Evolutionary conservation across 2,797 vertebrate species (phyloP).

Genomic region (Gambelia wislizenii): DNA sequence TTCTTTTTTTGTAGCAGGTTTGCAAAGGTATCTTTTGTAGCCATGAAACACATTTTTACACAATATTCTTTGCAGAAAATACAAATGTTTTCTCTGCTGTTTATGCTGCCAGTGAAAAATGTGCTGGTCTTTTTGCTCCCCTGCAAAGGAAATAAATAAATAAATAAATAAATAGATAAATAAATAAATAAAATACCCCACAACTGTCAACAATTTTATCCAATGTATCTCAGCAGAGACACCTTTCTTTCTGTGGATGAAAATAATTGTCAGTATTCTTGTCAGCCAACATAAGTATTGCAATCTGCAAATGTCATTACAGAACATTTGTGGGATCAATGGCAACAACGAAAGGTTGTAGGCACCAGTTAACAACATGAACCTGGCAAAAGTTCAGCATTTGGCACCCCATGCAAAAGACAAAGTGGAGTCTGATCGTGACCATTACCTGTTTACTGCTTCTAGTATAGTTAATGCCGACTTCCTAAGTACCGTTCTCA

Average conservation of each 20-base stretch:
- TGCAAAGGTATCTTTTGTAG: no score
- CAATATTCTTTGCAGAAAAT: neutral
- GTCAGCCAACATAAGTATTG: neutral
- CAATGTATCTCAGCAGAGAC: no score
- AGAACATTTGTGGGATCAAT: neutral
- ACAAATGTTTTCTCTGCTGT: neutral
- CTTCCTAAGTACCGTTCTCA: constrained; percentile 4
- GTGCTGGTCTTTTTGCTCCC: no score
- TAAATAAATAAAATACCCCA: neutral
- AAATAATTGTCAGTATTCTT: no score
- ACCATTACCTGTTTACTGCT: neutral
- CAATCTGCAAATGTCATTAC: neutral
- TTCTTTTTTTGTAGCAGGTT: neutral
- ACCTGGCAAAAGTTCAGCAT: neutral
- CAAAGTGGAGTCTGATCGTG: neutral
- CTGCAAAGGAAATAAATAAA: neutral
- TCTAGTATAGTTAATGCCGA: neutral
- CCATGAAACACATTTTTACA: no score
- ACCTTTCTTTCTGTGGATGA: no score
- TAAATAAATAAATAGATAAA: neutral
- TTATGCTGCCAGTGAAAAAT: no score
- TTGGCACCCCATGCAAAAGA: neutral
- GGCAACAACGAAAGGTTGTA: no score
- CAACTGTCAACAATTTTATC: no score
- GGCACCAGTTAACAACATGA: neutral